Evolutionary conservation across 2,113 vertebrate species (phyloP), one percentile per base, ranked within the genome.

Genomic region (Bubo blakistoni): DNA sequence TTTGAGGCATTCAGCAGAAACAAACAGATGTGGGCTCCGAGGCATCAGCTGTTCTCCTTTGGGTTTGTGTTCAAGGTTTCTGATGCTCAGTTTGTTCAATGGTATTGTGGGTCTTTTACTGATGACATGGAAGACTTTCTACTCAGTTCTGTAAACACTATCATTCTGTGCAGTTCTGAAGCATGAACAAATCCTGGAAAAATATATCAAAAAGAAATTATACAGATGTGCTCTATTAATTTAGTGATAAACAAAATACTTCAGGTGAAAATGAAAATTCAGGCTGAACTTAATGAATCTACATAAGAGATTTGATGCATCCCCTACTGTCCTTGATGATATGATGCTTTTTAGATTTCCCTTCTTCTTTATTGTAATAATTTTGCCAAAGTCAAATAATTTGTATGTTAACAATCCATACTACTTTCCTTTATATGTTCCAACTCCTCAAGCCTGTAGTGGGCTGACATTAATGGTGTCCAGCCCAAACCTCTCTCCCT

Each of bases 281-380:
- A 67, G 5, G 17, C 10, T 82, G 44, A 40, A 44, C 11, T 69
- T 8, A 51, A 74, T 44, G 40, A 57, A 47, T 15, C n/a, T 58
- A 1, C 1, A 1, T 13, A 51, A 78, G 14, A 78, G 2, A 63
- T 42, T 55, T 59, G 4, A n/a, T 4, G 3, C 25, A n/a, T n/a
- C 7, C 8, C 7, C 13, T 61, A 21, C 8, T 78, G 4, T 42
- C 29, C 21, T 26, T 74, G 10, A 70, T 25, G 14, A 10, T 44
- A 44, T 46, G 5, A 44, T 25, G 5, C 3, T 59, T 65, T 79
- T 29, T 30, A 71, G 4, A 67, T 61, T 74, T 82, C 4, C 9
- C 24, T 73, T 42, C 19, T 52, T 66, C 26, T 49, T 79, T 52
- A 16, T 34, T 55, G 8, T 16, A 79, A 38, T 47, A 44, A 63